Conservation (phyloP, 2,113 vertebrate species). For the Chlamydotis undulata region DNA sequence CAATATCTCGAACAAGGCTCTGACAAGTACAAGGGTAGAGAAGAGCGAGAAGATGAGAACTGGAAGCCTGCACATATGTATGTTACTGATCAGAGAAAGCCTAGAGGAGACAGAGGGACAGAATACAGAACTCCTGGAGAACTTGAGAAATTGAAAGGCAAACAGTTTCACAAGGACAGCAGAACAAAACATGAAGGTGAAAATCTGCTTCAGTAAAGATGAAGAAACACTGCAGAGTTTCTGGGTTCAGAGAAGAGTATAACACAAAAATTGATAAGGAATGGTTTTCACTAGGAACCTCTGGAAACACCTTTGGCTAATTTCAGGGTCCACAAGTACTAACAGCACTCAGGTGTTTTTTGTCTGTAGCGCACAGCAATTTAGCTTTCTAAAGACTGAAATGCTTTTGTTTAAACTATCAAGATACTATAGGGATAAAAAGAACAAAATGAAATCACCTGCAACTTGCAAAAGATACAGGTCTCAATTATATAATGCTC, state of each 20-base stretch:
- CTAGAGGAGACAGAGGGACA: background rate
- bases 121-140: background rate
- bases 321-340: background rate
- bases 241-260: background rate
- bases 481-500: background rate
- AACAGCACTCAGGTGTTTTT: background rate
- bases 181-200: background rate
- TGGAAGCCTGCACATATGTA: background rate
- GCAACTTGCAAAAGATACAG: background rate
- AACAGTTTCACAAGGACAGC: background rate
- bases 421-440: background rate
- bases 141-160: background rate
- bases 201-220: background rate
- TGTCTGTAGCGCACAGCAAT: background rate
- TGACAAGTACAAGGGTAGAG: background rate
- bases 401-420: background rate
- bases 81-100: background rate
- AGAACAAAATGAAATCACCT: background rate
- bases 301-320: background rate
- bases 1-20: background rate
- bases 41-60: background rate
- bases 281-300: background rate
- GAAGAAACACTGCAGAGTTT: background rate
- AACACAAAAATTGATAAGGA: background rate
- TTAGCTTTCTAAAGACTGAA: background rate